Percentiles rank a stretch among this genome's conserved stretches.
These are phyloP conservation scores for Pollenia amentaria DNA, from an alignment of 2,888 invertebrate species.

Conservation along the genomic window DNA sequence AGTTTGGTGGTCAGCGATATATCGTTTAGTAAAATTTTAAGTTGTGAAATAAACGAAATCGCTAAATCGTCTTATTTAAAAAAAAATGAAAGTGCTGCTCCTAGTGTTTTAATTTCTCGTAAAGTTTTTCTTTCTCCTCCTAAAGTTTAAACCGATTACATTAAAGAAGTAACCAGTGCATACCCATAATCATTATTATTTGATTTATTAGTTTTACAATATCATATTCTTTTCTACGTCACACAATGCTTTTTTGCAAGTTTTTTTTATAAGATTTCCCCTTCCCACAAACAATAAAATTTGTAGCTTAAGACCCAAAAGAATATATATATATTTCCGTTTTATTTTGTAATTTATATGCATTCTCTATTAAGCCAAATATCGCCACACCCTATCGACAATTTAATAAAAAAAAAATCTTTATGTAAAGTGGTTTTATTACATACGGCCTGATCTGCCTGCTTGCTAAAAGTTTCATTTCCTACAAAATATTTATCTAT, in stretches of 20 bases:
- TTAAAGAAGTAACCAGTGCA: too few species aligned
- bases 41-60: too few species aligned
- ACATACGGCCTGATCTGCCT: background rate
- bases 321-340: constrained; percentile 12
- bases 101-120: too few species aligned
- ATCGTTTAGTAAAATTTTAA: too few species aligned
- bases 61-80: too few species aligned
- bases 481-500: constrained; percentile 19
- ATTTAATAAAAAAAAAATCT: constrained; percentile 38
- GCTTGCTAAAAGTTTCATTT: constrained; percentile 20
- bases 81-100: too few species aligned
- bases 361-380: constrained; percentile 23
- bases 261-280: constrained; percentile 11
- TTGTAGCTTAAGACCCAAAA: background rate
- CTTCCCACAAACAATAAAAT: background rate
- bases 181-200: too few species aligned
- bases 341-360: constrained; percentile 10
- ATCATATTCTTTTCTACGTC: background rate
- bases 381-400: constrained; percentile 30
- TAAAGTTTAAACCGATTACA: too few species aligned
- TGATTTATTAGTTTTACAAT: too few species aligned
- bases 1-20: too few species aligned
- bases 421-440: background rate
- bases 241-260: background rate
- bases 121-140: too few species aligned